A percentile compares a stretch with the other conserved stretches of the same genome.
Evolutionary conservation across 1,140 invertebrate species (phyloP).

Genomic region (Ceratosolen fusciceps): DNA sequence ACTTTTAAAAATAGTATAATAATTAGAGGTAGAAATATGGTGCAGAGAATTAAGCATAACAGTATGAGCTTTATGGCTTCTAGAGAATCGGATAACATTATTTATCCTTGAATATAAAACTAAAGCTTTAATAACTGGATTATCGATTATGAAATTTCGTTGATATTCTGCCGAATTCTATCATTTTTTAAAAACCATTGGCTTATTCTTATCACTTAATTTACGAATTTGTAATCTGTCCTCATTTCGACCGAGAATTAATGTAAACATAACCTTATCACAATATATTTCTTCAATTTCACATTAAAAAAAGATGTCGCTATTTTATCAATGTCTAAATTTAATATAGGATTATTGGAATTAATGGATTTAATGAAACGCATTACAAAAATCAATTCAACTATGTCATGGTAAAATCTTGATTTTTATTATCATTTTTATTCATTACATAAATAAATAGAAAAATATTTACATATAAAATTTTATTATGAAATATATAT

Average conservation of each 20-base stretch:
- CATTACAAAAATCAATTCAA: neutral
- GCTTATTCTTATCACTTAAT: slow-evolving; percentile 24
- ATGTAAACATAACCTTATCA: slow-evolving; percentile 31
- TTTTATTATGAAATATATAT: neutral
- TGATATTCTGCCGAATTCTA: slow-evolving; percentile 17
- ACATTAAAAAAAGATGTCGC: too few relatives aligned
- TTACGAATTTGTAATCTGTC: neutral
- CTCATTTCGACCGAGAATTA: neutral
- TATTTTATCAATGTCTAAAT: neutral
- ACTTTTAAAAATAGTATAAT: slow-evolving; percentile 53
- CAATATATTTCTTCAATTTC: neutral
- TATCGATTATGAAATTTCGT: neutral
- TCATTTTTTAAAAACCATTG: neutral
- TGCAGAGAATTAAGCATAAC: slow-evolving; percentile 34
- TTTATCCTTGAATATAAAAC: slow-evolving; percentile 24
- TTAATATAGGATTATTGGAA: neutral
- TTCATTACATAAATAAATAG: slow-evolving; percentile 33
- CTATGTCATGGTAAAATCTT: slow-evolving; percentile 25
- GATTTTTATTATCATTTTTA: slow-evolving; percentile 29
- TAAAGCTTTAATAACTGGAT: neutral
- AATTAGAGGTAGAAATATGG: slow-evolving; percentile 48
- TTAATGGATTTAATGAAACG: neutral
- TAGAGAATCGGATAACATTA: slow-evolving; percentile 37
- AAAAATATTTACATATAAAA: slow-evolving; percentile 43
- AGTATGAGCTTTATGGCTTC: slow-evolving; percentile 15